Evolutionary conservation across 2,888 invertebrate genomes (phyloP), one percentile per base, ranked within the genome.

Genomic region (Metallyticus violacea): DNA sequence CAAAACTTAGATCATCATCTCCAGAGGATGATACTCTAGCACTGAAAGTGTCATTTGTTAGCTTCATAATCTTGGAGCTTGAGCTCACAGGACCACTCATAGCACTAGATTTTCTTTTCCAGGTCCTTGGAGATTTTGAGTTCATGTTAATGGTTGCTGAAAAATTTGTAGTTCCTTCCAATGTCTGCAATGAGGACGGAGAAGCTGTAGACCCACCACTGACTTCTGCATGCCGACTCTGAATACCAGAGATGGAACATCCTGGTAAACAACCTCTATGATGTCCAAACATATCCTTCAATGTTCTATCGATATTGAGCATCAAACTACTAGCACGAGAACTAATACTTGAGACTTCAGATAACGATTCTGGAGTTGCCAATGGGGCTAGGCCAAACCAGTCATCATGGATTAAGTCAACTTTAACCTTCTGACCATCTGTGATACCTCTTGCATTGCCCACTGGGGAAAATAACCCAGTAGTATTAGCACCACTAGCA

Each of bases 321-420:
- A 85, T 83, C 26, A 88, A 79, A 85, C 94, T 92, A 89, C 95
- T 95, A 27, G 94, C 93, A 88, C 95, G 93, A 28, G 96, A 96
- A 89, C 95, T 95, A 86, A 96, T 94, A 90, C 96, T 96, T 2
- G 96, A 96, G n/a, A 96, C 94, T 91, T 97, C 97, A 0, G 96
- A 97, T 22, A 97, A 91, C 0, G 96, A 96, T 91, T 97, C 97
- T 0, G 97, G 97, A 85, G 96, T 96, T 9, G 97, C 97, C 27
- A 97, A 91, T 0, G 97, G 97, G 0, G 97, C 97, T 88, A 95
- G 91, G 0, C 95, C 94, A 88, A 94, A 93, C 94, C 95, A 95
- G 89, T 95, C 95, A 89, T 95, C 95, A 89, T 94, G 93, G 79
- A 94, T 92, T 29, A 94, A 90, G 89, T 94, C 94, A 2, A 93